phyloP scores from a whole-genome alignment of 2,113 vertebrate species.

The Pavo muticus region DNA sequence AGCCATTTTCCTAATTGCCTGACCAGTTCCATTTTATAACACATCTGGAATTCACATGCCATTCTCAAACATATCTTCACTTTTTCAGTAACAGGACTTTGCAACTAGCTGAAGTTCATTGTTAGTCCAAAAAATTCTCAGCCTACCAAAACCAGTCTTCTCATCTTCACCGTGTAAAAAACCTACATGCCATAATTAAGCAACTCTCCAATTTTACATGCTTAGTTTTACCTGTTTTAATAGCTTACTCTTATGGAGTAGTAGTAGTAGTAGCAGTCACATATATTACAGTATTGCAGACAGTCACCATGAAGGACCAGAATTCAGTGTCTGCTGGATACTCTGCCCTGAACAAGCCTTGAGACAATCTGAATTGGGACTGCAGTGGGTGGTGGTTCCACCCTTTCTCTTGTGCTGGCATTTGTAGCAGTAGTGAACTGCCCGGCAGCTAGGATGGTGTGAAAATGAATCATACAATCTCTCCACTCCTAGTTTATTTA shows the following conservation, averaged over 20 bases:
- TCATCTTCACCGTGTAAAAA: background rate
- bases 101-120: background rate
- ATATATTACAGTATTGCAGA: background rate
- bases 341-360: background rate
- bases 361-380: background rate
- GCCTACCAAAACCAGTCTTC: background rate
- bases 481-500: background rate
- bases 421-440: background rate
- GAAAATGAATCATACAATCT: background rate
- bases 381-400: background rate
- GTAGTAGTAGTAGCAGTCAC: background rate
- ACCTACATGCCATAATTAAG: background rate
- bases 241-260: background rate
- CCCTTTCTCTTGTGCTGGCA: background rate
- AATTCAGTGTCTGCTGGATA: background rate
- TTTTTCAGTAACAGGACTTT: background rate
- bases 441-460: background rate
- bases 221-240: background rate
- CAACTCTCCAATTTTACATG: background rate
- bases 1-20: background rate
- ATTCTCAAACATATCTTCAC: background rate
- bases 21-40: constrained; percentile 3
- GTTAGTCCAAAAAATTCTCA: background rate
- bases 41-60: background rate
- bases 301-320: rapidly evolving